Evolutionary conservation across 2,888 invertebrate genomes (phyloP), one percentile per base, ranked within the genome.

Genomic region (Eumacrocentrus americanus): DNA sequence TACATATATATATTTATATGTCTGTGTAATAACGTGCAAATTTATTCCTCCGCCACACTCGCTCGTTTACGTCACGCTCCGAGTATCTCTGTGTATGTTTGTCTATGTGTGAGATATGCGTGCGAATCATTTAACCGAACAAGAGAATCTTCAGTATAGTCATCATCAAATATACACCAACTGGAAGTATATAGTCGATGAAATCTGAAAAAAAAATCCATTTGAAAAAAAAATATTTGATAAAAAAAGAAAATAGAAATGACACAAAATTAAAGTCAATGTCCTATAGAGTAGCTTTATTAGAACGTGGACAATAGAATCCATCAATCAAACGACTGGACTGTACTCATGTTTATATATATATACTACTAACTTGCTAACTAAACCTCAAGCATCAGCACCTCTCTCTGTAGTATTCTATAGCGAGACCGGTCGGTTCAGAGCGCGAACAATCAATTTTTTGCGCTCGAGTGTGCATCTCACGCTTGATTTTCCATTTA

Each of bases 1-100:
- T 23, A 25, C 6, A 23, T 11, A 3, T 14, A 42, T 3, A 42
- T 42, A 16, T 18, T 14, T 16, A 42, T 42, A 16, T 7, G 7
- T 54, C 53, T 38, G 59, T 61, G 52, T 67, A 73, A 72, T 73
- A 65, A 72, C 59, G 67, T 70, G 72, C 67, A 72, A 71, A 73
- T 72, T 72, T 72, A 72, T 72, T 71, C 69, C 65, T 60, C 57
- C 55, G 64, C 64, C 64, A 64, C 64, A 60, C 60, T 64, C 58
- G 64, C 64, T 62, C 64, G 64, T 64, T 64, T 64, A 64, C 64
- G 62, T 64, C 62, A 64, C 60, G 62, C 46, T 60, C 60, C 62
- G 57, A 64, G 47, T 58, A 58, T 60, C 62, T 62, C 64, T 64
- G 47, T 50, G 11, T 53, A 51, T 52, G 51, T 58, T 25, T 52